Base-by-base conservation (phyloP, 2,113 vertebrate species). In the Pteruthius melanotis region DNA sequence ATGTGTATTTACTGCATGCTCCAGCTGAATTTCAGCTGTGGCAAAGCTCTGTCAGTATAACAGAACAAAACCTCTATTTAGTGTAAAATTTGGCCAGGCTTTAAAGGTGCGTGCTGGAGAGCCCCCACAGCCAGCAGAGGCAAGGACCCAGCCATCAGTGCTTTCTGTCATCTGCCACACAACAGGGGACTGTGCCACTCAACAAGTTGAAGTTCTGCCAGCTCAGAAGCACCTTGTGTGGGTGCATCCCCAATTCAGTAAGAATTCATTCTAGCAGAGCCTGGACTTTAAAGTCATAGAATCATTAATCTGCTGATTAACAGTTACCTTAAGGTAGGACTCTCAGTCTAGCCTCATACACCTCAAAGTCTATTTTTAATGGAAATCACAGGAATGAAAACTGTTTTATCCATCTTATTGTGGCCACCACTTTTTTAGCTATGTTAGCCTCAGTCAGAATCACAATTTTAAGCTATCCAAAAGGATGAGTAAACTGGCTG, bases 41-140 rank as follows among this genome's bases (percentile, higher is more conserved):
- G 45, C 44, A 85, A 44, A 78, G 63, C 54, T 76, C 85, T 74
- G 59, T 65, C 57, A 65, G 57, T 45, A 4, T 7, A 31, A 89
- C 24, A 89, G 95, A 94, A 95, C 60, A 91, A 83, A 93, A 59
- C 49, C 40, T 71, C 61, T 78, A 27, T 64, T 91, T 61, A 91
- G 74, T 59, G 42, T 39, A 82, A 79, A 60, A 79, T 65, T 76
- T 85, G 74, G 81, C 44, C 40, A 61, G 44, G 31, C 61, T 87
- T 87, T 64, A 72, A 72, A 64, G 70, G 49, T 69, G 40, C 0
- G 0, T 76, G 90, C 75, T 94, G 82, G 61, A 91, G 66, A 87
- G 35, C 13, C 17, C 24, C 60, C 50, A 9, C 60, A 78, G 88
- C 60, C 69, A 65, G 63, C 54, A 79, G 72, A 89, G n/a, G 37